Evolutionary conservation across 2,113 vertebrate species (phyloP), one percentile per base, ranked within the genome.

Genomic region (Oryzias javanicus): DNA sequence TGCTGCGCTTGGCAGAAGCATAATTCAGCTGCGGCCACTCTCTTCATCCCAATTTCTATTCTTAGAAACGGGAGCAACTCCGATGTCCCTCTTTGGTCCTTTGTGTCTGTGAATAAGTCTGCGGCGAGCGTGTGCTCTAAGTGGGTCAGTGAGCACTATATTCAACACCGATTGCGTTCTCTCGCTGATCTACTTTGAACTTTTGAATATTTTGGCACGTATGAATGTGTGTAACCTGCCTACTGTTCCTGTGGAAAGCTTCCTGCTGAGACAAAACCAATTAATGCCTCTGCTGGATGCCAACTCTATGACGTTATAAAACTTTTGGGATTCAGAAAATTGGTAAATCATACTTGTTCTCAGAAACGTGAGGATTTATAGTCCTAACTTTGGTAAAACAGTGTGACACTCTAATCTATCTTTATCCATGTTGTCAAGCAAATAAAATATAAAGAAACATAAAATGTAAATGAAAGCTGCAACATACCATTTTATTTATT

Each of bases 21-120:
- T 78, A 70, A 76, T 55, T 85, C 68, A 80, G 72, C 64, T 78
- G 61, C 64, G 25, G 24, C 68, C 62, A 51, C 77, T 55, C 57
- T 67, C 66, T 60, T 68, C 68, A 78, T 72, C 66, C 74, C 42
- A 57, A 53, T 15, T 64, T 70, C 80, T 88, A 86, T 82, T 79
- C 71, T 83, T 81, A 82, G 85, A 84, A 82, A 72, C 42, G 25
- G 57, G 76, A 83, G 58, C 80, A 69, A 76, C 70, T 72, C 63
- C 54, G 76, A 69, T 51, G 63, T 68, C 71, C 73, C 56, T 67
- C 56, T 69, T 14, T 45, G 65, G 67, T 52, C 59, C 66, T 65
- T 69, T 79, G 64, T 71, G 60, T 73, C 70, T 65, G 67, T 77
- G 60, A 73, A 79, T 73, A 74, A 48, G 60, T 64, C 64, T 57